Evolutionary conservation across 2,888 invertebrate genomes (phyloP), one percentile per base, ranked within the genome.

Genomic region (Netelia inedita): DNA sequence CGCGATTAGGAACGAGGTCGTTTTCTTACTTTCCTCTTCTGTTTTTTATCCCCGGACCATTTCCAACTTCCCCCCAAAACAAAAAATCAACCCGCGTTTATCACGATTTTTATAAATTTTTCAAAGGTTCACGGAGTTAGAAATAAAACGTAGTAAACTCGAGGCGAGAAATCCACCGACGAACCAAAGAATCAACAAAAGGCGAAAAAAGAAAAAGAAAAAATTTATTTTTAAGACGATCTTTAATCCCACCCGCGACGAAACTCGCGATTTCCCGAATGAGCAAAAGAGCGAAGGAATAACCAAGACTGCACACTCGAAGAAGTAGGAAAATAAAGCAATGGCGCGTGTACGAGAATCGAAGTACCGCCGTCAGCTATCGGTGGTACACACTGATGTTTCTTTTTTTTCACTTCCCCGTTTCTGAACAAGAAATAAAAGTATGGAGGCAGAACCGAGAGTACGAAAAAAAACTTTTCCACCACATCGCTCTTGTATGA

Each of bases 1-100:
- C 16, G 28, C 69, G 69, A 57, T 71, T 71, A 57, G 8, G 55
- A 14, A 55, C 55, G 8, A 55, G n/a, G 55, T 55, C 19, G 9
- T 16, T 55, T 55, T 55, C n/a, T 19, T 16, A 9, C 19, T 19
- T 9, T 50, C 11, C 50, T 50, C 11, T 35, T 35, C 35, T 6
- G n/a, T 35, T 14, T 46, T 46, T 46, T 46, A 46, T 46, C 1
- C 2, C 46, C 14, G 2, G 3, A 21, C 11, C 23, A 61, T 14
- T 0, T 19, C 14, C 61, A 23, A 23, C 14, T 57, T 61, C 21
- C 8, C 14, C 11, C 6, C 1, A 59, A 11, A 21, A 21, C 19
- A 57, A 57, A 19, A 57, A 57, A 11, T 5, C 19, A 11, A 21
- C 5, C 8, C 14, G 10, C 10, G 2, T 46, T 46, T 46, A 46